phyloP scores from a whole-genome alignment of 2,797 vertebrate genomes.

The Siniperca undulata region DNA sequence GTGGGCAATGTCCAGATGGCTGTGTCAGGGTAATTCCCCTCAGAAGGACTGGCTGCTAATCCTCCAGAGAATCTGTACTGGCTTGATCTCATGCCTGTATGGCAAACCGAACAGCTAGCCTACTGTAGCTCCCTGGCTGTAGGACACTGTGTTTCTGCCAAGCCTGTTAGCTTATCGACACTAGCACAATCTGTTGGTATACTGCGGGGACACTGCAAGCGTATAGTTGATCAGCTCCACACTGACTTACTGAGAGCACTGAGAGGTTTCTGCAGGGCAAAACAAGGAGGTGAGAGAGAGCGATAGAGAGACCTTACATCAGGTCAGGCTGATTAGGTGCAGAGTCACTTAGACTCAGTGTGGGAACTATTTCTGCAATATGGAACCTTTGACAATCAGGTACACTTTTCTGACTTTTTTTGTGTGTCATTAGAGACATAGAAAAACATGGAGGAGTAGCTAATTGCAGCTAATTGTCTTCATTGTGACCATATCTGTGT shows the following conservation, averaged over 20 bases:
- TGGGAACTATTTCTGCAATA: slow-evolving; percentile 58
- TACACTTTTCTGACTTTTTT: slow-evolving; percentile 53
- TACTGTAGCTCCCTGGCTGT: slow-evolving; percentile 29
- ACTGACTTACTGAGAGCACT: background rate
- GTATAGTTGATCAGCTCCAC: background rate
- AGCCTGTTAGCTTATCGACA: slow-evolving; percentile 15
- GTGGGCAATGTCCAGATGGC: slow-evolving; percentile 77
- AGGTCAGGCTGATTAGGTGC: slow-evolving; percentile 55
- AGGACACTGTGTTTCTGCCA: slow-evolving; percentile 12
- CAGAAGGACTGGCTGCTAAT: slow-evolving; percentile 74
- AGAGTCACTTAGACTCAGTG: slow-evolving; percentile 55
- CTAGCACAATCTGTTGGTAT: slow-evolving; percentile 4
- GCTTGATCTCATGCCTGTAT: slow-evolving; percentile 72
- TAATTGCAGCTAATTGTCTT: background rate
- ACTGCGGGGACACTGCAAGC: background rate
- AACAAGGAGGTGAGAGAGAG: slow-evolving; percentile 8
- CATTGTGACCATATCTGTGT: background rate
- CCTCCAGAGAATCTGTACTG: slow-evolving; percentile 72
- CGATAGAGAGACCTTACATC: slow-evolving; percentile 24
- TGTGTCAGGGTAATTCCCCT: slow-evolving; percentile 76
- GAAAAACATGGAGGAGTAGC: background rate
- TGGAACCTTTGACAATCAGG: slow-evolving; percentile 66
- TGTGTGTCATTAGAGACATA: background rate
- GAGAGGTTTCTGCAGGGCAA: slow-evolving; percentile 15
- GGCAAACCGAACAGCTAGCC: slow-evolving; percentile 38